These are phyloP conservation scores for Rhipidura dahli DNA, from an alignment of 2,113 vertebrate species.

Conservation along the genomic window DNA sequence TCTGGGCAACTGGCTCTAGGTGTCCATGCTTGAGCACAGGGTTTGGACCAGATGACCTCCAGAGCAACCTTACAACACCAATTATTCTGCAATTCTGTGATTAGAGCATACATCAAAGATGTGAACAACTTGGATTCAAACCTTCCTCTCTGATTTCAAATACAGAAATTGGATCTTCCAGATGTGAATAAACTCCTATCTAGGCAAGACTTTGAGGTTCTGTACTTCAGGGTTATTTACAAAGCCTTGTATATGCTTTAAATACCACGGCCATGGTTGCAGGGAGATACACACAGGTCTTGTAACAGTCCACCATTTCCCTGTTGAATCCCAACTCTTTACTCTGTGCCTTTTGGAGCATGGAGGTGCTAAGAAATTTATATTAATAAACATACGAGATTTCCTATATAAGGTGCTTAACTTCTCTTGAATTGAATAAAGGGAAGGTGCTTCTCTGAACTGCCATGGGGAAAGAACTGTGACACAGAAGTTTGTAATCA, in stretches of 20 bases:
- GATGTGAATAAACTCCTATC: background rate
- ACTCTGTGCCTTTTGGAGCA: background rate
- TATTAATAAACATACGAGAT: background rate
- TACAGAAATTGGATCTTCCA: background rate
- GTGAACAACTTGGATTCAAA: background rate
- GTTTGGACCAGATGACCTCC: background rate
- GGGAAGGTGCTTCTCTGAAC: background rate
- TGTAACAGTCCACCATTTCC: background rate
- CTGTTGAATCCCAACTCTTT: background rate
- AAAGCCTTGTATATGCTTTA: background rate
- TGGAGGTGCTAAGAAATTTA: background rate
- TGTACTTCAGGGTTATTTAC: background rate
- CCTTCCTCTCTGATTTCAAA: background rate
- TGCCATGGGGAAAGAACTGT: background rate
- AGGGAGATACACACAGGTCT: background rate
- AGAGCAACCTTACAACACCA: background rate
- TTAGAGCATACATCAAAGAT: background rate
- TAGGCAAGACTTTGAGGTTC: background rate
- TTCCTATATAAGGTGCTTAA: background rate
- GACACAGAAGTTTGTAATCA: background rate
- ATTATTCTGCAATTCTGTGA: background rate
- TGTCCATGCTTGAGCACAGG: background rate
- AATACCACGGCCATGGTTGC: background rate
- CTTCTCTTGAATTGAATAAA: background rate
- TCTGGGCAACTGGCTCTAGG: background rate